Conservation (phyloP, 2,797 vertebrate genomes). For the Taenioides sp. region DNA sequence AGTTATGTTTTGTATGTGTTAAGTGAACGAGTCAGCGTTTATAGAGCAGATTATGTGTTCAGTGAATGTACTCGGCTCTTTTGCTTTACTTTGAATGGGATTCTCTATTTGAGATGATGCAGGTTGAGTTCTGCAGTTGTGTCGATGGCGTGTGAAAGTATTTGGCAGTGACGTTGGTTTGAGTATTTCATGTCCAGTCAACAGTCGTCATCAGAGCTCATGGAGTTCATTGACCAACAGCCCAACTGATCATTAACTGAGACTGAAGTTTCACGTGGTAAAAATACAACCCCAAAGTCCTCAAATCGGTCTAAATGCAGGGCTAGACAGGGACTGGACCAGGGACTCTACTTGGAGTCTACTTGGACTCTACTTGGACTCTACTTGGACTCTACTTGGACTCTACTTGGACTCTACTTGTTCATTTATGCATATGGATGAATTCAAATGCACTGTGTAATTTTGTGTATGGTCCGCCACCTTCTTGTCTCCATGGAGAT, state of each 20-base stretch:
- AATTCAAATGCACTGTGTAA: too few species aligned
- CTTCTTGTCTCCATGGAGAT: too few species aligned
- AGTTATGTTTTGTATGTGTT: too few species aligned
- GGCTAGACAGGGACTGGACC: background rate
- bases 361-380: too few species aligned
- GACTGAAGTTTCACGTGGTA: background rate
- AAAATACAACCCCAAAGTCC: background rate
- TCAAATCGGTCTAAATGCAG: background rate
- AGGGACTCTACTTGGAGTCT: too few species aligned
- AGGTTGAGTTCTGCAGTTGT: background rate
- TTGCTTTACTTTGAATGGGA: background rate
- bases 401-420: too few species aligned
- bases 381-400: too few species aligned
- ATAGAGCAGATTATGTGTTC: too few species aligned
- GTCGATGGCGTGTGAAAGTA: background rate
- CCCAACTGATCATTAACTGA: background rate
- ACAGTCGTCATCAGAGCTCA: background rate
- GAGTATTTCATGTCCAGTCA: background rate
- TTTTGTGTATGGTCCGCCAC: too few species aligned
- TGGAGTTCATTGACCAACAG: background rate
- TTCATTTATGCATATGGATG: too few species aligned
- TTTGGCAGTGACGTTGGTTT: background rate
- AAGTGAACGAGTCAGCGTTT: background rate
- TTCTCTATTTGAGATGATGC: background rate
- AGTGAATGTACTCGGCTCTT: background rate